Base-by-base conservation (phyloP, 2,797 vertebrate genomes). In the Argya squamiceps region DNA sequence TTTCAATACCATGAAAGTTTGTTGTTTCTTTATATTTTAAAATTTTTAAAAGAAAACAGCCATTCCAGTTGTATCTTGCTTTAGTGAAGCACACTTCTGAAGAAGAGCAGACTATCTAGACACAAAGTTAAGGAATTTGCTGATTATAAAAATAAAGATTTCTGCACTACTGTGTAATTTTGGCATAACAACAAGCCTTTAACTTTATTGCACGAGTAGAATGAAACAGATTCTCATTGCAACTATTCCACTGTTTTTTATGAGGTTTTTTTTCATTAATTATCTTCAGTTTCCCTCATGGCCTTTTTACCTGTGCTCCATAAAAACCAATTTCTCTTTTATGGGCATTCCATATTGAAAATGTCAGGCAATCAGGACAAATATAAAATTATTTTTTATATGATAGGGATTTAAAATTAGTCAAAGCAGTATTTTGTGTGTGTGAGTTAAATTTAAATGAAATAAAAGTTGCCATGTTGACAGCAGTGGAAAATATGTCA, bases 251-350 rank as follows among this genome's bases (percentile, higher is more conserved):
- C 46, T 41, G 7, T 1, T 34, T 76, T 86, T 60, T 64, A 80
- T 69, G n/a, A 68, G 9, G 6, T 0, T 12, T 22, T 55, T 88
- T 92, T 85, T 62, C 30, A 81, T 83, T 93, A 85, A 83, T 93
- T 80, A 76, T 50, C 52, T 77, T 68, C 53, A 62, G 16, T 47
- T 93, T 95, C 64, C 24, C 21, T 76, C 62, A 44, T 32, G 43
- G n/a, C 26, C 43, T 76, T 82, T 91, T 84, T 46, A 86, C 50
- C 30, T 84, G 20, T 50, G 62, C 7, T 74, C 21, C 29, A 86
- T 88, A 91, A 93, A 94, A 95, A 79, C 3, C 26, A 91, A 84
- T 84, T 96, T 84, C 55, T 86, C 41, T 82, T 92, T 84, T 88
- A 86, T 1, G 0, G 43, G 55, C 0, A 0, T 53, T 75, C 29